Base-by-base conservation (phyloP, 2,888 invertebrate genomes). In the Amphipyra berbera region DNA sequence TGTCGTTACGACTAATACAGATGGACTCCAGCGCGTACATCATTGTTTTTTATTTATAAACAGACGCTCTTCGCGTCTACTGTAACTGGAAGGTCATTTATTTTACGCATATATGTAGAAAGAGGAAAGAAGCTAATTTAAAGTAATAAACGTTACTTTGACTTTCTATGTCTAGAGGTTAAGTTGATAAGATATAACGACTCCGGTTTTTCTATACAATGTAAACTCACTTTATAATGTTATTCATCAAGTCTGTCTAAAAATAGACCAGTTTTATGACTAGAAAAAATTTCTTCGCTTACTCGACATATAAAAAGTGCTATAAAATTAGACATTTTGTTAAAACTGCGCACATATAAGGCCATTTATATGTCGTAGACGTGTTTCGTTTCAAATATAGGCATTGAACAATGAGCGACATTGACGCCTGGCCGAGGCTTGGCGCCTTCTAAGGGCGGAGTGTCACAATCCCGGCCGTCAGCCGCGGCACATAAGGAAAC, bases 341-440 rank as follows among this genome's bases (percentile, higher is more conserved):
- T 52, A 50, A 65, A 71, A 33, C 27, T 38, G 27, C 13, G 52
- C 21, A 56, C 68, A 15, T 76, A 63, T 73, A 76, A 66, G 69
- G 76, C 59, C 68, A 77, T 78, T 82, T 76, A 80, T 76, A 70
- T 75, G 67, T 68, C 74, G 63, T 61, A 59, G 66, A 66, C 72
- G 71, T 79, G 77, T 84, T 83, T 81, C 78, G 70, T 79, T 84
- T 83, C 84, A 84, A 83, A 87, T 83, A 84, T 82, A 84, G 86
- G 81, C 83, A 85, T 74, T 73, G 81, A 79, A 90, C 90, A 90
- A 90, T 88, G 86, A 88, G 84, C 83, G 84, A 87, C 83, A 84
- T 84, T 88, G 90, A 91, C 85, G 87, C 83, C 81, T 77, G 44
- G 76, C 74, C 76, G 80, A 72, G 78, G 82, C 82, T 79, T 73